Evolutionary conservation across 2,888 invertebrate genomes (phyloP).

Genomic region (Metellina segmentata): DNA sequence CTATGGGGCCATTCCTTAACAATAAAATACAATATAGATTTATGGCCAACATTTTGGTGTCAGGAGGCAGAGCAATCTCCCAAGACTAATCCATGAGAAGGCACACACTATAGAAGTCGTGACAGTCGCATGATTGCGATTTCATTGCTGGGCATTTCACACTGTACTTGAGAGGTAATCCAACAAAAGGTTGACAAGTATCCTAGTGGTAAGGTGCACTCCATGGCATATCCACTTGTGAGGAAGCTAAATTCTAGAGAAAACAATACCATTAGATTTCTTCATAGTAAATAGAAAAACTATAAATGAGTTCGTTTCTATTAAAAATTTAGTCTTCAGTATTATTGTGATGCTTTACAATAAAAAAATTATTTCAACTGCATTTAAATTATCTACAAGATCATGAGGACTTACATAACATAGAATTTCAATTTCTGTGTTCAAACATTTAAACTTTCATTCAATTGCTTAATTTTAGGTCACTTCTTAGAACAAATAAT

Average conservation of each 20-base stretch:
- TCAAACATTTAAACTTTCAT: too few species aligned
- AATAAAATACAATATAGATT: conserved; percentile 25
- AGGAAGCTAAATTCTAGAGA: neutral
- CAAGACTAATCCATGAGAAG: conserved; percentile 66
- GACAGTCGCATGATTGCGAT: neutral
- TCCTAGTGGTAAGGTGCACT: neutral
- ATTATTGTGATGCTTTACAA: too few species aligned
- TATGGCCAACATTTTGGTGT: conserved; percentile 44
- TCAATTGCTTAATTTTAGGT: too few species aligned
- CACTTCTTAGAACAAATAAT: too few species aligned
- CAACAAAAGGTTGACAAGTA: neutral
- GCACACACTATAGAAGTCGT: conserved; percentile 31
- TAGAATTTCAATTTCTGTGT: too few species aligned
- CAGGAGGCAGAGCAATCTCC: neutral
- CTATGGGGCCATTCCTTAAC: conserved; percentile 21
- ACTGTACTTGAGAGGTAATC: conserved; percentile 17
- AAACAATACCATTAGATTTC: neutral
- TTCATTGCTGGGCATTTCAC: neutral
- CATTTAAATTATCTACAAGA: too few species aligned
- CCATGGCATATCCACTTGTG: neutral
- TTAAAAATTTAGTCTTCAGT: too few species aligned
- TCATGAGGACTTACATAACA: too few species aligned
- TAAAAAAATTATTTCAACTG: too few species aligned
- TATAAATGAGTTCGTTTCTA: too few species aligned
- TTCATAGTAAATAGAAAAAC: too few species aligned